A percentile compares a stretch with the other conserved stretches of the same genome.
These are phyloP conservation scores for Anthophora plumipes DNA, from an alignment of 2,888 invertebrate genomes.

Conservation along the genomic window DNA sequence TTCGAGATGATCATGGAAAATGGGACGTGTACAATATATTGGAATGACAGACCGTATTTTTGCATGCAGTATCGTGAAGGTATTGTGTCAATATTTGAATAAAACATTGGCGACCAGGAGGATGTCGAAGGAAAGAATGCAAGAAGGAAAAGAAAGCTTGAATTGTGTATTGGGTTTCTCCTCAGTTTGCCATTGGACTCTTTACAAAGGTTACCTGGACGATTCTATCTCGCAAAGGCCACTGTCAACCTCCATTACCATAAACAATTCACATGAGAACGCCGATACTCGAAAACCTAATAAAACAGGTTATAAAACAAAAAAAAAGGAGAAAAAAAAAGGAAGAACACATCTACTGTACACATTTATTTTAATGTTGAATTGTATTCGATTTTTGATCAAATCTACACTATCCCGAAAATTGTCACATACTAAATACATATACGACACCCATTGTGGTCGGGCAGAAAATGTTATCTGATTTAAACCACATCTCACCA, in stretches of 20 bases:
- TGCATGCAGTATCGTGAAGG: background rate
- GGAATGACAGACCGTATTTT: conserved; percentile 6
- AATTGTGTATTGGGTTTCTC: conserved; percentile 1
- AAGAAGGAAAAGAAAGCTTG: background rate
- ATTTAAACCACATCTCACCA: too few relatives aligned
- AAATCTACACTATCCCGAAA: too few relatives aligned
- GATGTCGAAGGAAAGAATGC: conserved; percentile 18
- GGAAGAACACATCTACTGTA: too few relatives aligned
- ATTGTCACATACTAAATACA: too few relatives aligned
- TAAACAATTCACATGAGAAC: background rate
- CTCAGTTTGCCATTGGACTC: background rate
- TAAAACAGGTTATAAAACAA: too few relatives aligned
- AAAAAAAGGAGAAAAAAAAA: too few relatives aligned
- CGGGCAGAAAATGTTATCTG: too few relatives aligned
- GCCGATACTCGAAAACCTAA: too few relatives aligned
- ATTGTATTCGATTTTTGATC: too few relatives aligned
- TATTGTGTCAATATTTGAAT: conserved; percentile 55
- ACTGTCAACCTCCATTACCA: background rate
- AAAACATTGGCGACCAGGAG: conserved; percentile 17
- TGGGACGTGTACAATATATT: conserved; percentile 2
- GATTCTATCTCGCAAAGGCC: background rate
- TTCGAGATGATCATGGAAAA: background rate
- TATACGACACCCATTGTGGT: too few relatives aligned
- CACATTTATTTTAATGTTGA: too few relatives aligned
- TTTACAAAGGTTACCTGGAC: background rate